Conservation (phyloP, 1,140 invertebrate species). For the Drosophila micromelanica region DNA sequence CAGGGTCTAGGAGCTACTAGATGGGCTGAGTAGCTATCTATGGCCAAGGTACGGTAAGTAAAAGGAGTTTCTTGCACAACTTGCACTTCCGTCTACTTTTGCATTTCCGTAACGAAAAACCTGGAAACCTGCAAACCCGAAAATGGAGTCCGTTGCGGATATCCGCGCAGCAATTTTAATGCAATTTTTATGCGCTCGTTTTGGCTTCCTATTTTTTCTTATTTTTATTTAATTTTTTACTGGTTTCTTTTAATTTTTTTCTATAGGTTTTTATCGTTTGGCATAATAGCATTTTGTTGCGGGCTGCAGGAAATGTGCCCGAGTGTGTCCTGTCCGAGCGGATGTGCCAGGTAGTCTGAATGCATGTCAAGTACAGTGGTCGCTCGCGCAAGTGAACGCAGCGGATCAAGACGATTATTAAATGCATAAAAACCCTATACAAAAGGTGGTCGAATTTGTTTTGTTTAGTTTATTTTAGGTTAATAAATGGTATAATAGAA, state of each 20-base stretch:
- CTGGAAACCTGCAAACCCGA: conserved; percentile 5
- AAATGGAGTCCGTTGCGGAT: conserved; percentile 67
- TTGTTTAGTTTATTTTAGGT: too few species aligned
- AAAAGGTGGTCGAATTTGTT: too few species aligned
- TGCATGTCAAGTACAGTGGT: neutral
- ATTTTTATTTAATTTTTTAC: conserved; percentile 41
- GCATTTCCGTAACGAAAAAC: conserved; percentile 58
- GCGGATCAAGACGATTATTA: neutral
- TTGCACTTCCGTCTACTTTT: conserved; percentile 78
- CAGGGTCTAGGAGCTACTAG: neutral
- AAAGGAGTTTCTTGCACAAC: conserved; percentile 65
- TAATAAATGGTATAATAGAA: too few species aligned
- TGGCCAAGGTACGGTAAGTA: conserved; percentile 24
- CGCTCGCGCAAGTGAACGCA: neutral
- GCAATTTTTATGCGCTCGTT: conserved; percentile 80
- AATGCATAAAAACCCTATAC: too few species aligned
- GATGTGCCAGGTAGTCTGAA: conserved; percentile 20
- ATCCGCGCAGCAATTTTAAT: conserved; percentile 78
- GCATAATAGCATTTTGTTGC: conserved; percentile 50
- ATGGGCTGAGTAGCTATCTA: neutral
- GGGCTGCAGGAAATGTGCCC: conserved; percentile 20
- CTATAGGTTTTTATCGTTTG: conserved; percentile 47
- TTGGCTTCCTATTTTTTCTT: conserved; percentile 62
- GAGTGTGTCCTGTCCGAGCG: conserved; percentile 34
- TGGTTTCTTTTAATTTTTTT: conserved; percentile 17